phyloP scores from a whole-genome alignment of 2,888 invertebrate species.

The Drosophila flavopinicola region DNA sequence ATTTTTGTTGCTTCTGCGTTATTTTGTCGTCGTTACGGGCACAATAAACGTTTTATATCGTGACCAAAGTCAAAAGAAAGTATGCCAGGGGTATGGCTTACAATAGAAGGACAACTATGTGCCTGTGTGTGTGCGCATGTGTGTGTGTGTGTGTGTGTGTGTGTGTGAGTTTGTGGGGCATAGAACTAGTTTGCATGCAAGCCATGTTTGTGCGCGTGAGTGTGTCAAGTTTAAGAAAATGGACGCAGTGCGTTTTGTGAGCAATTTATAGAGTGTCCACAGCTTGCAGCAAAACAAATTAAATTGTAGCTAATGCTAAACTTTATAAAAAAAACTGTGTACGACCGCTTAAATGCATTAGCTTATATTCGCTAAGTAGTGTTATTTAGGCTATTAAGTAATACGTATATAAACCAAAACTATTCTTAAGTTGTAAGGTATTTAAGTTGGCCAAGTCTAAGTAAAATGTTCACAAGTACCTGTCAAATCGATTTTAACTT shows the following conservation, averaged over 20 bases:
- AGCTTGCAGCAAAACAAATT: slow-evolving; percentile 36
- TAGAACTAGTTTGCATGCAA: slow-evolving; percentile 45
- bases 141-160: slow-evolving; percentile 2
- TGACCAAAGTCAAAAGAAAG: slow-evolving; percentile 80
- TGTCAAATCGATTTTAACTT: slow-evolving; percentile 10
- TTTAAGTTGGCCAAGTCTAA: slow-evolving; percentile 19
- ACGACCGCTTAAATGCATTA: too few relatives aligned
- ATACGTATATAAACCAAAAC: neutral
- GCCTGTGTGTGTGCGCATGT: slow-evolving; percentile 5
- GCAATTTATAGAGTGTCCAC: slow-evolving; percentile 14
- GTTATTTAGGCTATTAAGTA: neutral
- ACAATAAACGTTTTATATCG: slow-evolving; percentile 79
- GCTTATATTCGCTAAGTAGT: slow-evolving; percentile 5
- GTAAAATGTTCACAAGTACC: slow-evolving; percentile 9
- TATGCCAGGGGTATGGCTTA: slow-evolving; percentile 78
- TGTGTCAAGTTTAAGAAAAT: slow-evolving; percentile 50
- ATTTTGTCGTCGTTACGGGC: slow-evolving; percentile 60
- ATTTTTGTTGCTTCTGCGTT: slow-evolving; percentile 53
- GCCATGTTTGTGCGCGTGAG: slow-evolving; percentile 27
- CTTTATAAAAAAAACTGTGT: slow-evolving; percentile 1
- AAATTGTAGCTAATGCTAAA: slow-evolving; percentile 3
- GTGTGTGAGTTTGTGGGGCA: slow-evolving; percentile 36
- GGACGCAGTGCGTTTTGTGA: slow-evolving; percentile 31
- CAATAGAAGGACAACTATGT: slow-evolving; percentile 43
- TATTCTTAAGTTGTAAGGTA: slow-evolving; percentile 27